Base-by-base conservation (phyloP, 2,113 vertebrate genomes). In the Nesogale talazaci region DNA sequence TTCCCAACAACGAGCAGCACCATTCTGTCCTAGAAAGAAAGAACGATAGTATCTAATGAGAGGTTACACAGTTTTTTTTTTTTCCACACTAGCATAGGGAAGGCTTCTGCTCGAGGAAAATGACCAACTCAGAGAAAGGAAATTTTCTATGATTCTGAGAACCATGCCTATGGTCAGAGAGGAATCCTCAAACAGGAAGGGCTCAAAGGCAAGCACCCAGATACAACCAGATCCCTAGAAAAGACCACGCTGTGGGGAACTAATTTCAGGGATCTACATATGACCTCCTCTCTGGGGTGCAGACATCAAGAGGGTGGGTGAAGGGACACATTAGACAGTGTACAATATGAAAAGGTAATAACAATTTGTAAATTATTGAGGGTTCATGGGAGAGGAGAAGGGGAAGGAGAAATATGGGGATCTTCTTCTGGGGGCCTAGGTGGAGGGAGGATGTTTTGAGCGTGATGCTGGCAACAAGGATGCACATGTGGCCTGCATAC, bases 1-100 rank as follows among this genome's bases (percentile, higher is more conserved):
- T 98, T 98, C 52, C 98, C 98, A 93, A 97, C 90, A 56, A 98
- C 90, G 7, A 98, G 98, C 91, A 98, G 93, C 93, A 98, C 97
- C 98, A 98, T 98, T 95, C 98, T 98, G 96, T 98, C 98, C 98
- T 98, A 94, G 36, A 90, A 92, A 97, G 93, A 87, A 95, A 83
- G 95, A 88, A 36, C 61, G 46, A n/a, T 61, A 83, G 61, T 31
- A n/a, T 81, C 27, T 65, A 81, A 40, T 19, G 29, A 95, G 42
- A 74, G 52, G n/a, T 14, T 19, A 6, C 27, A 23, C 9, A 14
- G 7, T 6, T 2, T 23, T 70, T 83, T 77, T 81, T 2, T 23
- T 70, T 83, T 77, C 77, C 23, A 14, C 17, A 15, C 29, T n/a
- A 15, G 16, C 14, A 5, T 4, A 12, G 3, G 6, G 52, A 40